phyloP scores from a whole-genome alignment of 1,140 invertebrate species.

The Brachionus calyciflorus region DNA sequence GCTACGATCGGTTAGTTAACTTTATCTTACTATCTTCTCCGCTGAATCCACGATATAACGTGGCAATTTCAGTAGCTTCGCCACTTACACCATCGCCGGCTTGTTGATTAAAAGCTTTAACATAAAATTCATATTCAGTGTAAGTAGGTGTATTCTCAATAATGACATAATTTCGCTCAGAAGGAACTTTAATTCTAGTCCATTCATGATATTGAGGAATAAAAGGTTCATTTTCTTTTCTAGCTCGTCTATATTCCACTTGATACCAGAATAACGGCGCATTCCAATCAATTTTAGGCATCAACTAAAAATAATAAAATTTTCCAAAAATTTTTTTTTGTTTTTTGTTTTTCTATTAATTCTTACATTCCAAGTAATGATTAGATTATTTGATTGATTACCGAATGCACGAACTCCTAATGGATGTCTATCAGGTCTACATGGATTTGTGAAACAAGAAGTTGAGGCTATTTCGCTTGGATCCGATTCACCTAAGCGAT shows the following conservation, averaged over 20 bases:
- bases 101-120: slow-evolving; percentile 47
- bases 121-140: slow-evolving; percentile 43
- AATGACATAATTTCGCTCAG: slow-evolving; percentile 40
- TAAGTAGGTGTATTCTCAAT: slow-evolving; percentile 14
- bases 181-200: slow-evolving; percentile 42
- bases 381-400: slow-evolving; percentile 17
- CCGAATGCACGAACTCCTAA: slow-evolving; percentile 10
- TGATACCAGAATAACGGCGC: slow-evolving; percentile 45
- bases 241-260: slow-evolving; percentile 16
- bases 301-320: slow-evolving; percentile 22
- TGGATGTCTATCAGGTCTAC: slow-evolving; percentile 29
- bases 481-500: slow-evolving; percentile 32
- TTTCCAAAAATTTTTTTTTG: not conserved
- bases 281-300: slow-evolving; percentile 47
- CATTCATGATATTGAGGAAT: slow-evolving; percentile 35
- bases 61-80: slow-evolving; percentile 35
- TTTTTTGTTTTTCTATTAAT: not conserved
- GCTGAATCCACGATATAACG: slow-evolving; percentile 39
- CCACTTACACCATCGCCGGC: slow-evolving; percentile 45
- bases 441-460: slow-evolving; percentile 33
- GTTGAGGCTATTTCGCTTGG: slow-evolving; percentile 21
- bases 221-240: slow-evolving; percentile 33
- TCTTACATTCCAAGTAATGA: slow-evolving; percentile 46
- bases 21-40: slow-evolving; percentile 34
- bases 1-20: too few relatives aligned